Percentiles rank a stretch among this genome's conserved stretches.
phyloP scores from a whole-genome alignment of 1,140 invertebrate species.

The Procambarus clarkii region DNA sequence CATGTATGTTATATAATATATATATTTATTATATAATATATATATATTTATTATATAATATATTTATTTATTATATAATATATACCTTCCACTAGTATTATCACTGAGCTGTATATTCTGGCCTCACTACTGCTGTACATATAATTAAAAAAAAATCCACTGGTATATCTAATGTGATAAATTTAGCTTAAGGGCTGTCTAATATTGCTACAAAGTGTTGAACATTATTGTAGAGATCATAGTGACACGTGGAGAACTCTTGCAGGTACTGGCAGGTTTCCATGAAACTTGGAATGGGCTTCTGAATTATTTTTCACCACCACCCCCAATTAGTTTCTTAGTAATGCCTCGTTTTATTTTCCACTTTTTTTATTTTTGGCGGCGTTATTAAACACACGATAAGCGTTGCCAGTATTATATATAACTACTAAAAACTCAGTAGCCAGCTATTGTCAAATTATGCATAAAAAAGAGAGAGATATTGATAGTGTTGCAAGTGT shows the following conservation, averaged over 20 bases:
- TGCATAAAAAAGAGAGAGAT: not conserved
- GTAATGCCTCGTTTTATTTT: slow-evolving; percentile 12
- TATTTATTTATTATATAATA: not conserved
- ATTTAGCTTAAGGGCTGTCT: slow-evolving; percentile 62
- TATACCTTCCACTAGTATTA: slow-evolving; percentile 55
- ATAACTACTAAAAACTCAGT: not conserved
- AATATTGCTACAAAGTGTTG: slow-evolving; percentile 53
- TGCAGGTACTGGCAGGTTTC: slow-evolving; percentile 44
- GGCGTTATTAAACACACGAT: not conserved
- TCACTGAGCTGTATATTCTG: slow-evolving; percentile 61
- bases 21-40: slow-evolving; percentile 17
- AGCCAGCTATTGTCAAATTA: slow-evolving; percentile 15
- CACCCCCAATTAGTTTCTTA: not conserved
- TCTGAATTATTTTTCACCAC: slow-evolving; percentile 8
- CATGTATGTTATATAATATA: not conserved
- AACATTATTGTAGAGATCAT: slow-evolving; percentile 33
- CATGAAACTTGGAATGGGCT: slow-evolving; percentile 43
- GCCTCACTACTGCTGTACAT: slow-evolving; percentile 64
- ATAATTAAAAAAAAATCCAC: slow-evolving; percentile 51
- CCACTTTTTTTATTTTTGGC: not conserved
- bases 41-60: not conserved
- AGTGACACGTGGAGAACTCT: slow-evolving; percentile 36
- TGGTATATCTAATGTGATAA: slow-evolving; percentile 63
- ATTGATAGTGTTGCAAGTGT: not conserved
- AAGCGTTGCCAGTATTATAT: not conserved